These are phyloP conservation scores for Melinaea marsaeus DNA, from an alignment of 2,888 invertebrate species.

Conservation along the genomic window DNA sequence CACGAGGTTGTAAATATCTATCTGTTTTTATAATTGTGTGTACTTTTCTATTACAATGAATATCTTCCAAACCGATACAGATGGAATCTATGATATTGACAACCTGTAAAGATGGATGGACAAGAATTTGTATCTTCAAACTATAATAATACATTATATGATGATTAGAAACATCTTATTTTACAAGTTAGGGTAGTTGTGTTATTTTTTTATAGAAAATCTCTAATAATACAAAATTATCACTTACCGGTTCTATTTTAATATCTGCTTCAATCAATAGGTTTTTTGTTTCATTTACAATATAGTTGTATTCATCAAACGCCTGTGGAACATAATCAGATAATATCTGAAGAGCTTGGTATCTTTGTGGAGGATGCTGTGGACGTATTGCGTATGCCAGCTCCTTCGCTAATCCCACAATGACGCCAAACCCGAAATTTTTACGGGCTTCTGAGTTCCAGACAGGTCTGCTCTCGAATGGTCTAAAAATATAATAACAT, in stretches of 20 bases:
- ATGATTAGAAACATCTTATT: too few species aligned
- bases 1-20: not conserved
- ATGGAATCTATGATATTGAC: not conserved
- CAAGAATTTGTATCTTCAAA: too few species aligned
- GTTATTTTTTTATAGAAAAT: not conserved
- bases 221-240: not conserved
- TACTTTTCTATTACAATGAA: not conserved
- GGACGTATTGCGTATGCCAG: conserved; percentile 6
- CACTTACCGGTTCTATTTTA: not conserved
- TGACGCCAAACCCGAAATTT: conserved; percentile 1
- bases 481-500: too few species aligned
- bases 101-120: too few species aligned
- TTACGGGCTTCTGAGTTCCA: too few species aligned
- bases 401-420: conserved; percentile 4
- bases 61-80: not conserved
- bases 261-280: not conserved
- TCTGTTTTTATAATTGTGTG: not conserved
- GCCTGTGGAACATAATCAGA: not conserved
- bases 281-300: not conserved
- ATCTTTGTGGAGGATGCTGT: not conserved
- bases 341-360: not conserved
- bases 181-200: not conserved
- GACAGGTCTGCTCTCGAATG: too few species aligned
- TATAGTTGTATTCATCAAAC: not conserved
- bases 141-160: too few species aligned